A percentile compares a stretch with the other conserved stretches of the same genome.
Evolutionary conservation across 1,140 invertebrate species (phyloP).

Genomic region (Nylanderia fulva): DNA sequence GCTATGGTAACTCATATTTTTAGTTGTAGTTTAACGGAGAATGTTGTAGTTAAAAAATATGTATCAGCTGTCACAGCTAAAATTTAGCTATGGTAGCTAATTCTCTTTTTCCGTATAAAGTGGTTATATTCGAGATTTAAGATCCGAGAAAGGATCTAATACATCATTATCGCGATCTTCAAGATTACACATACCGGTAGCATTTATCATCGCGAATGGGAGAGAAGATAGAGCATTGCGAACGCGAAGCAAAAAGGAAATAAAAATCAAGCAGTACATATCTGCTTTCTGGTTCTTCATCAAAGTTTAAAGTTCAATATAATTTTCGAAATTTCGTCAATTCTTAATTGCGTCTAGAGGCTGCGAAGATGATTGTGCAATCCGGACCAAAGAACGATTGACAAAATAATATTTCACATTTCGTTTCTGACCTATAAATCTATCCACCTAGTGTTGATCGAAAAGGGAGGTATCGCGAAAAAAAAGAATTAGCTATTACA

Average conservation of each 20-base stretch:
- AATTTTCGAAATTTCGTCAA: background rate
- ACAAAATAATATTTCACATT: slow-evolving; percentile 10
- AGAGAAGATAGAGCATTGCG: background rate
- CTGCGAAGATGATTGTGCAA: background rate
- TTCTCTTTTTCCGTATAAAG: too few relatives aligned
- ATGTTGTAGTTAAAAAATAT: too few relatives aligned
- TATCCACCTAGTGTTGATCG: background rate
- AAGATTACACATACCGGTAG: background rate
- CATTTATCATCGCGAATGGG: slow-evolving; percentile 1
- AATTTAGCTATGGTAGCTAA: too few relatives aligned
- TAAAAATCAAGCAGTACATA: too few relatives aligned
- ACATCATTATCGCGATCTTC: slow-evolving; percentile 1
- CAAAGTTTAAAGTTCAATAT: background rate
- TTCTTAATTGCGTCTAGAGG: background rate
- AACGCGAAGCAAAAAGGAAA: background rate
- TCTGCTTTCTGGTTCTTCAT: background rate
- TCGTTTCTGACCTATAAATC: background rate
- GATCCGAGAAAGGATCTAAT: background rate
- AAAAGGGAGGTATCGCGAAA: too few relatives aligned
- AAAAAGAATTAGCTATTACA: too few relatives aligned
- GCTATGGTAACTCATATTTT: too few relatives aligned
- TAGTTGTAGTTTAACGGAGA: too few relatives aligned
- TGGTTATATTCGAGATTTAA: too few relatives aligned
- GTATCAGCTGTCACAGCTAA: too few relatives aligned
- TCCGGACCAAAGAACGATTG: background rate